Evolutionary conservation across 2,113 vertebrate genomes (phyloP).

Genomic region (Nycticebus coucang): DNA sequence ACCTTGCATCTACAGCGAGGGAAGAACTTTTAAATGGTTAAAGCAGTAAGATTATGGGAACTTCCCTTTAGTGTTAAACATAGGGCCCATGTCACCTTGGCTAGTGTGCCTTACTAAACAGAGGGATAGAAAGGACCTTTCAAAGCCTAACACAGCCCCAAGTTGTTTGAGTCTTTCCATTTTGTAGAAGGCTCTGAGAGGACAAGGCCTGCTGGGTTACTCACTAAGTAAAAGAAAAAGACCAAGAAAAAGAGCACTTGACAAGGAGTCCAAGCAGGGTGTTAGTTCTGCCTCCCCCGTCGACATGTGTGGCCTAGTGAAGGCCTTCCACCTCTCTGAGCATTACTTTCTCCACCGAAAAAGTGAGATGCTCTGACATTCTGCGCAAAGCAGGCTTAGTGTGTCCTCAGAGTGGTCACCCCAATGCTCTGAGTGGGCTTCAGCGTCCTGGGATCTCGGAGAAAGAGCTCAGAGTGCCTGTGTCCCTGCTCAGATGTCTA

Average conservation of each 20-base stretch:
- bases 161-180: not conserved
- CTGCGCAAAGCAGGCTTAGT: not conserved
- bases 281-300: not conserved
- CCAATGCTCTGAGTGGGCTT: accelerated
- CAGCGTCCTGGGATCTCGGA: not conserved
- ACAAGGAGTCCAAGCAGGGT: not conserved
- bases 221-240: not conserved
- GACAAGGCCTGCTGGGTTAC: not conserved
- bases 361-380: not conserved
- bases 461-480: not conserved
- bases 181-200: not conserved
- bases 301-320: not conserved
- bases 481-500: not conserved
- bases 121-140: not conserved
- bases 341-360: not conserved
- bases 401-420: not conserved
- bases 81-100: not conserved
- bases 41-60: not conserved
- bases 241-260: not conserved
- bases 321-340: not conserved
- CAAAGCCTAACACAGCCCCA: not conserved
- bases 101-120: not conserved
- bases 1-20: too few species aligned
- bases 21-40: not conserved
- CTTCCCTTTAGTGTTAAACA: not conserved